A percentile compares a stretch with the other conserved stretches of the same genome.
Conservation (phyloP, 2,888 invertebrate genomes). For the Ashinkailepas kermadecensis region DNA sequence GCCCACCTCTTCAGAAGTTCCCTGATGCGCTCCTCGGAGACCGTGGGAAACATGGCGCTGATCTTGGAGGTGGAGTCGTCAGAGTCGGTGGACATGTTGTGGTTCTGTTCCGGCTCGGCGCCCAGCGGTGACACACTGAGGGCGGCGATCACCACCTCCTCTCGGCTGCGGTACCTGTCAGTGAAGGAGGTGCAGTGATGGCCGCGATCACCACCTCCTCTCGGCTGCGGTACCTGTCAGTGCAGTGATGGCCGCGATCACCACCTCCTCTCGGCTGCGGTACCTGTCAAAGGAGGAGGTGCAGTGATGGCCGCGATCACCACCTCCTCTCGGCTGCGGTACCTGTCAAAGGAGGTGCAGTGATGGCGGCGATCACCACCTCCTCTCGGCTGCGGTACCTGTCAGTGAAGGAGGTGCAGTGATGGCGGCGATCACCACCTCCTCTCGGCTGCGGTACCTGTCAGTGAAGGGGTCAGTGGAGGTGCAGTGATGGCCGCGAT, state of each 20-base stretch:
- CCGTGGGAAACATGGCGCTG: conserved; percentile 74
- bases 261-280: not conserved
- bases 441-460: too few relatives aligned
- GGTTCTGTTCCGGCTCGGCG: conserved; percentile 16
- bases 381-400: conserved; percentile 5
- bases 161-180: not conserved
- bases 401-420: not conserved
- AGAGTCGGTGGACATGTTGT: conserved; percentile 6
- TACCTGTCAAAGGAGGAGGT: not conserved
- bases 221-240: not conserved
- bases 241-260: too few relatives aligned
- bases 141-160: conserved; percentile 11
- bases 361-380: not conserved
- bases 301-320: not conserved
- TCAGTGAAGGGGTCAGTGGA: too few relatives aligned
- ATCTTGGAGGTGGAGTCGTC: conserved; percentile 35
- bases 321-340: not conserved
- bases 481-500: too few relatives aligned
- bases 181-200: not conserved
- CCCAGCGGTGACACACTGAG: conserved; percentile 12
- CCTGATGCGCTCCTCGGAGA: conserved; percentile 78
- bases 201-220: not conserved
- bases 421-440: too few relatives aligned
- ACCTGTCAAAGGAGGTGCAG: not conserved
- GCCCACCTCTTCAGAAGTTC: conserved; percentile 76